A percentile compares a stretch with the other conserved stretches of the same genome.
Evolutionary conservation across 2,113 vertebrate genomes (phyloP).

Genomic region (Hippocampus mohnikei): DNA sequence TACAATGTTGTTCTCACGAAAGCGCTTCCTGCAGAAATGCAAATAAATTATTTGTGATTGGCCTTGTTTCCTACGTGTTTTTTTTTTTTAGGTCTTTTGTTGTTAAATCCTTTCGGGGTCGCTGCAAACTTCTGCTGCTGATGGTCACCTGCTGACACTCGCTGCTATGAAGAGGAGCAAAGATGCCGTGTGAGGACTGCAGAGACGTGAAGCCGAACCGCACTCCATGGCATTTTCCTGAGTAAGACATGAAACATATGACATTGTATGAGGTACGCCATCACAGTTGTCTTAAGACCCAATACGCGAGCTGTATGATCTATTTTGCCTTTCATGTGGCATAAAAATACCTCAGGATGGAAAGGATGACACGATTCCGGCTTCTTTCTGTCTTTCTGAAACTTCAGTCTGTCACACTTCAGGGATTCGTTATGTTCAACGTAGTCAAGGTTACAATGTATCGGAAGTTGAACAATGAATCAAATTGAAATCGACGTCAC

Average conservation of each 20-base stretch:
- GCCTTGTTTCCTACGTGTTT: slow-evolving; percentile 45
- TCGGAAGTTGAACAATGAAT: background rate
- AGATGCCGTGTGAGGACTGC: slow-evolving; percentile 60
- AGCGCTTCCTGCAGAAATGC: slow-evolving; percentile 41
- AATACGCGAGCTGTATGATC: background rate
- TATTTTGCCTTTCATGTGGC: background rate
- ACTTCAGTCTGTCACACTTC: slow-evolving; percentile 94
- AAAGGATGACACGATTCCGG: slow-evolving; percentile 96
- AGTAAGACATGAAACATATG: slow-evolving; percentile 13
- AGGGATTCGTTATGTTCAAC: slow-evolving; percentile 95
- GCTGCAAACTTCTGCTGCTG: slow-evolving; percentile 7
- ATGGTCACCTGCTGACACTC: slow-evolving; percentile 86
- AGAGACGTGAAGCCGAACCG: slow-evolving; percentile 77
- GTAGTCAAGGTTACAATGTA: slow-evolving; percentile 77
- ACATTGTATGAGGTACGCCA: background rate
- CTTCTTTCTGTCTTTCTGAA: slow-evolving; percentile 94
- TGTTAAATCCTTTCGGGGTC: slow-evolving; percentile 21
- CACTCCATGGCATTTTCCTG: slow-evolving; percentile 96
- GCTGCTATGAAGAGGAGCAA: slow-evolving; percentile 74
- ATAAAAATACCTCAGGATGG: slow-evolving; percentile 83
- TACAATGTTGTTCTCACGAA: slow-evolving; percentile 21
- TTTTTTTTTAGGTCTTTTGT: slow-evolving; percentile 30
- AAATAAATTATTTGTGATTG: slow-evolving; percentile 45
- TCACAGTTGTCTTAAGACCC: background rate
- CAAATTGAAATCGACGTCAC: no score